These are phyloP conservation scores for Ptychobarbus kaznakovi DNA, from an alignment of 2,797 vertebrate species.

Conservation along the genomic window DNA sequence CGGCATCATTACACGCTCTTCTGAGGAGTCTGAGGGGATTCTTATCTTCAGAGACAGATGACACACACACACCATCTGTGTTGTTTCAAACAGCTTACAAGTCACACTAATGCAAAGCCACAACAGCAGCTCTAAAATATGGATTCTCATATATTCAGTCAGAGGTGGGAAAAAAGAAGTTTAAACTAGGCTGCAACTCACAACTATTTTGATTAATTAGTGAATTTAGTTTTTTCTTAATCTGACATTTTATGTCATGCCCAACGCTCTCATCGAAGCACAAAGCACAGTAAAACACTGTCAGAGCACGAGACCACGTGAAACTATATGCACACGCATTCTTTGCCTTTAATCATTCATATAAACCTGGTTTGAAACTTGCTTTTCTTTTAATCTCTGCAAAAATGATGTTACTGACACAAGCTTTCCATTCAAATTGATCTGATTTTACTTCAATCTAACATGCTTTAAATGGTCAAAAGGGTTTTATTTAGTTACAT, in stretches of 20 bases:
- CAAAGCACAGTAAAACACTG: neutral
- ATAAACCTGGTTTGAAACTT: neutral
- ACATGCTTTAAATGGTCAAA: neutral
- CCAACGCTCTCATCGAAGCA: neutral
- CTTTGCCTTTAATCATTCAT: no score
- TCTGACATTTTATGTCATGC: neutral
- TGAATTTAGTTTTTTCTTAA: neutral
- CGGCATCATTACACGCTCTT: slow-evolving; percentile 11
- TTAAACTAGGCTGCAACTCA: neutral
- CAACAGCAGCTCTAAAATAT: neutral
- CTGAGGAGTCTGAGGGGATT: neutral
- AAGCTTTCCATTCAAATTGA: neutral
- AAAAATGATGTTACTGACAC: neutral
- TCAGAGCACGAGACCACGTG: neutral
- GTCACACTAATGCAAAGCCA: neutral
- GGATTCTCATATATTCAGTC: neutral
- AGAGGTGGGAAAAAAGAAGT: rapidly evolving
- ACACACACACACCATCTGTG: slow-evolving; percentile 6
- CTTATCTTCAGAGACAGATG: slow-evolving; percentile 21
- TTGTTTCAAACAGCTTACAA: neutral
- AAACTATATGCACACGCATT: neutral
- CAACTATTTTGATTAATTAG: neutral
- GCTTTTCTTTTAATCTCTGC: neutral
- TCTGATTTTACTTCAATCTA: neutral
- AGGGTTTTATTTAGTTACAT: neutral